Conservation (phyloP, 2,113 vertebrate species). For the Alligator mississippiensis region DNA sequence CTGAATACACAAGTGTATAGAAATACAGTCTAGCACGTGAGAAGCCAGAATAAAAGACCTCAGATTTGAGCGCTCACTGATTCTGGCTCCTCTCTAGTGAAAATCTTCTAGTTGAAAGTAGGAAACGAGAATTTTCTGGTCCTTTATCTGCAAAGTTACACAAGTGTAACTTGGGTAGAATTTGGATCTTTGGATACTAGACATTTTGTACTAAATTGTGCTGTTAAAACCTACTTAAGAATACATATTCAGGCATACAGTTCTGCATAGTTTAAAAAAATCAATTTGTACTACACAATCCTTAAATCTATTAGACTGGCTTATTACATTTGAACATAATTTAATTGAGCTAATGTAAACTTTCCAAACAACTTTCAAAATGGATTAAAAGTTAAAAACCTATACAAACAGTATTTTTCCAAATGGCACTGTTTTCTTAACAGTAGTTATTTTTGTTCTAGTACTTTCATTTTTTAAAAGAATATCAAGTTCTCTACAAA, state of each 20-base stretch:
- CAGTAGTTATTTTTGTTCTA: neutral
- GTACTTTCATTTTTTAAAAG: neutral
- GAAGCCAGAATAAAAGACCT: neutral
- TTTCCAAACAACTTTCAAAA: neutral
- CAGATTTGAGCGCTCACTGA: neutral
- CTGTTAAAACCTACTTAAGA: neutral
- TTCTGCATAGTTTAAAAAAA: neutral
- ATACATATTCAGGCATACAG: neutral
- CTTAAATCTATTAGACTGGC: neutral
- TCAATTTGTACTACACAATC: neutral
- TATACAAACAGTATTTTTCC: neutral
- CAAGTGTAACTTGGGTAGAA: neutral
- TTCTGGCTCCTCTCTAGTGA: slow-evolving; percentile 52
- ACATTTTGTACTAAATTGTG: neutral
- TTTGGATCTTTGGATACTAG: neutral
- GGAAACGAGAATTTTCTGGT: neutral
- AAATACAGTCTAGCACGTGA: neutral
- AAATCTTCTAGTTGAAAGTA: slow-evolving; percentile 44
- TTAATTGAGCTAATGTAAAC: neutral
- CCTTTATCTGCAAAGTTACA: neutral
- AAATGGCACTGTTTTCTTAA: neutral
- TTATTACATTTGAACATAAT: neutral
- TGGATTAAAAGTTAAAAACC: neutral
- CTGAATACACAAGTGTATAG: neutral
- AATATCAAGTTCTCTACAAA: neutral